Percentiles rank a stretch among this genome's conserved stretches.
Conservation (phyloP, 1,140 invertebrate genomes). For the Aphidius gifuensis region DNA sequence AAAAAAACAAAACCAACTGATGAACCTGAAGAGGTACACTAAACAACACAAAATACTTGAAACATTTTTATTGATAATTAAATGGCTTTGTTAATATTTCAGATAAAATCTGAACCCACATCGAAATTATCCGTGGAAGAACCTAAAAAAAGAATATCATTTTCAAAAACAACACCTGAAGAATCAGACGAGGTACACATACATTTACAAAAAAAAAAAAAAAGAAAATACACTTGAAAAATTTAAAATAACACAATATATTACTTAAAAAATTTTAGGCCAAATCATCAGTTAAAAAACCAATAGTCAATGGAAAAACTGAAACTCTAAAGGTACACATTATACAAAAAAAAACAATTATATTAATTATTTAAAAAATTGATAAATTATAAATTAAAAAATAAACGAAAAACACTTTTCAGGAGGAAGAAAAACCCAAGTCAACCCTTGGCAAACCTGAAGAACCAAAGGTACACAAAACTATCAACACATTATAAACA, state of each 20-base stretch:
- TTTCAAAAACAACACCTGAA: conserved; percentile 15
- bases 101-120: not conserved
- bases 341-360: conserved; percentile 13
- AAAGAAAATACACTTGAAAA: conserved; percentile 4
- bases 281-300: conserved; percentile 17
- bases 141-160: too few species aligned
- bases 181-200: conserved; percentile 30
- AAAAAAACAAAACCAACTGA: not conserved
- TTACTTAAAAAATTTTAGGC: conserved; percentile 19
- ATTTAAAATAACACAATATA: conserved; percentile 11
- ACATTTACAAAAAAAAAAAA: conserved; percentile 1
- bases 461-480: conserved; percentile 41
- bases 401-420: conserved; percentile 25
- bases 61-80: too few species aligned
- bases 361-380: conserved; percentile 12
- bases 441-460: conserved; percentile 36
- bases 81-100: too few species aligned
- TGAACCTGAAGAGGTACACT: not conserved
- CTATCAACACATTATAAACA: conserved; percentile 9
- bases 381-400: conserved; percentile 12
- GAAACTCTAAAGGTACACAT: conserved; percentile 26
- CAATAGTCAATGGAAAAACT: conserved; percentile 19
- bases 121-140: too few species aligned
- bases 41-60: too few species aligned
- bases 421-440: conserved; percentile 34